A percentile compares a stretch with the other conserved stretches of the same genome.
These are phyloP conservation scores for Discoglossus pictus DNA, from an alignment of 2,797 vertebrate genomes.

Conservation along the genomic window DNA sequence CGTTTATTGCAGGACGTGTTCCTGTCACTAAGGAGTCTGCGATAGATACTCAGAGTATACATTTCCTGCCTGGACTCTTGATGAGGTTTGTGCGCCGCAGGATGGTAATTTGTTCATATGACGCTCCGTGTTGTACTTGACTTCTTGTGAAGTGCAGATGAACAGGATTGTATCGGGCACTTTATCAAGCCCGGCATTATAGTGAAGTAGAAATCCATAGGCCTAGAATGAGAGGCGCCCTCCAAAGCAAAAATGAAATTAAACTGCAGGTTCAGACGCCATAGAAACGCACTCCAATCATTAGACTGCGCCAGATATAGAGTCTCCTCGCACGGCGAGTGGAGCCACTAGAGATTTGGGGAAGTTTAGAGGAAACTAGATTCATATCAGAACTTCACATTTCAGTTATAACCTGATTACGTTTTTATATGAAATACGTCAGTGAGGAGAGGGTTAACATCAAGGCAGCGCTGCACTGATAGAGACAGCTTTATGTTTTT, in stretches of 20 bases:
- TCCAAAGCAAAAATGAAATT: conserved; percentile 23
- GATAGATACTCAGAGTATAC: no score
- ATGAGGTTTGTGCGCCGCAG: no score
- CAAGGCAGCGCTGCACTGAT: no score
- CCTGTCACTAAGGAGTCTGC: no score
- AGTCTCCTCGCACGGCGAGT: conserved; percentile 13
- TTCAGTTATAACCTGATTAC: no score
- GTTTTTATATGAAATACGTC: no score
- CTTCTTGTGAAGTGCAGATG: conserved; percentile 3
- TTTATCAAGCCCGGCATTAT: conserved; percentile 12
- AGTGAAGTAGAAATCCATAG: conserved; percentile 25
- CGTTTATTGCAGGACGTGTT: no score
- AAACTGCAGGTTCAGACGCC: background rate
- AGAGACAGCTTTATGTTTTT: no score
- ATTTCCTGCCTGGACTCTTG: no score
- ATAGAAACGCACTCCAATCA: conserved; percentile 26
- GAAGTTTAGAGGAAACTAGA: conserved; percentile 21
- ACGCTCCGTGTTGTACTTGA: background rate
- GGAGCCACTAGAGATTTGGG: conserved; percentile 12
- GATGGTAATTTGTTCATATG: no score
- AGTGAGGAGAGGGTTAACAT: no score
- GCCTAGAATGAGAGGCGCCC: conserved; percentile 3
- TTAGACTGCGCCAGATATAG: conserved; percentile 5
- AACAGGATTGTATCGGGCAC: conserved; percentile 12
- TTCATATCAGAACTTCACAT: no score